Evolutionary conservation across 2,797 vertebrate species (phyloP).

Genomic region (Melanotaenia boesemani): DNA sequence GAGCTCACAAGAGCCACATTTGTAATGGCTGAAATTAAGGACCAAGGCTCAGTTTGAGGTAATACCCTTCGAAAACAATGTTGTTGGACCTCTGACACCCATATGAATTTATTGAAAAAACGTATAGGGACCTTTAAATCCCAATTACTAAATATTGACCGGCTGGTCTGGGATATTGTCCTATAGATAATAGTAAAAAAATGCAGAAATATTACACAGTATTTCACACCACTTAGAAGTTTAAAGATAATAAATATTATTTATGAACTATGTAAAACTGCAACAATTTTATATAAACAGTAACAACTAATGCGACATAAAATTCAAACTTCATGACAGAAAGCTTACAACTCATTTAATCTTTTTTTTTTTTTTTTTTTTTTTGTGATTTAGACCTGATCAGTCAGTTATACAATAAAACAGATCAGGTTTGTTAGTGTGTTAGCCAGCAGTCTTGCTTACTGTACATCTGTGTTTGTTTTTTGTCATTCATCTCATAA

Average conservation of each 20-base stretch:
- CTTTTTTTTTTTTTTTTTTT: neutral
- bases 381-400: neutral
- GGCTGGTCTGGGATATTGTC: too few species aligned
- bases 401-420: neutral
- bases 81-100: too few species aligned
- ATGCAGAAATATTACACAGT: neutral
- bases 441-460: neutral
- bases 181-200: neutral
- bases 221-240: neutral
- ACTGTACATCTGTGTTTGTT: neutral
- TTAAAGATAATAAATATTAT: too few species aligned
- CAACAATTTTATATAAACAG: neutral
- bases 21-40: too few species aligned
- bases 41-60: too few species aligned
- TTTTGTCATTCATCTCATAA: constrained; percentile 17
- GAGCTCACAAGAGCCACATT: too few species aligned
- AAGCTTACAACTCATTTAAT: neutral
- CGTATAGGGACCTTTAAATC: too few species aligned
- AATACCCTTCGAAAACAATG: too few species aligned
- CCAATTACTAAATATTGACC: too few species aligned
- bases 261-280: neutral
- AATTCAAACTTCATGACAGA: neutral
- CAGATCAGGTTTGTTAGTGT: neutral
- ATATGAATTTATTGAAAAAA: too few species aligned
- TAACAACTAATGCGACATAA: neutral